Evolutionary conservation across 2,797 vertebrate genomes (phyloP), one percentile per base, ranked within the genome.

Genomic region (Phylloscopus collybita): DNA sequence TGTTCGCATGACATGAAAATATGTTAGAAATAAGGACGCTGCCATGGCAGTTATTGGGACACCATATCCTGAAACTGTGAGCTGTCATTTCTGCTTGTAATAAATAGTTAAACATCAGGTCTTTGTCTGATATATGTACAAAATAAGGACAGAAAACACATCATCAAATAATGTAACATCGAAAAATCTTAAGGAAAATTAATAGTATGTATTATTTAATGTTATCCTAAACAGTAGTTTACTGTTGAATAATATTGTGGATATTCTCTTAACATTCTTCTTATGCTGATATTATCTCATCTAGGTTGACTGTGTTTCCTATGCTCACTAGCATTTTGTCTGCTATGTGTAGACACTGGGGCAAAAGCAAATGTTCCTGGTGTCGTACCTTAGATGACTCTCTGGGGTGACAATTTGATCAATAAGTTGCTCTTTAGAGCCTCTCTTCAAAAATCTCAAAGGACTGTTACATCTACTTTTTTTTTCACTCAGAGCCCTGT

Each of bases 151-250:
- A 57, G 26, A 51, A 5, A 57, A 20, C 20, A 40, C 5, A 23
- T n/a, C 13, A 40, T 7, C 0, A 0, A 47, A 47, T 20, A 20
- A 9, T 32, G 1, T 30, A 47, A 13, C 3, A 44, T 64, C 13
- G 80, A 91, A 79, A 69, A 69, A 45, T 17, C 19, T 42, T 78
- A 29, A 86, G 59, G 20, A 82, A 85, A 79, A 84, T 15, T 40
- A 17, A 32, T 64, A 42, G 8, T 47, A 30, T 23, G 1, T 14
- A 22, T 30, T 2, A 27, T 30, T 29, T 71, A 72, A 40, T 50
- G 22, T 4, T 86, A 19, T 74, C 71, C 20, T 38, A 34, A 74
- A 71, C 2, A 59, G 23, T 20, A 36, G 2, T 5, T 62, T 59
- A 18, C 4, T 54, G 19, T 29, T 36, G 18, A 71, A 42, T 62